phyloP scores from a whole-genome alignment of 1,140 invertebrate species.

The Aleiodes sp. region DNA sequence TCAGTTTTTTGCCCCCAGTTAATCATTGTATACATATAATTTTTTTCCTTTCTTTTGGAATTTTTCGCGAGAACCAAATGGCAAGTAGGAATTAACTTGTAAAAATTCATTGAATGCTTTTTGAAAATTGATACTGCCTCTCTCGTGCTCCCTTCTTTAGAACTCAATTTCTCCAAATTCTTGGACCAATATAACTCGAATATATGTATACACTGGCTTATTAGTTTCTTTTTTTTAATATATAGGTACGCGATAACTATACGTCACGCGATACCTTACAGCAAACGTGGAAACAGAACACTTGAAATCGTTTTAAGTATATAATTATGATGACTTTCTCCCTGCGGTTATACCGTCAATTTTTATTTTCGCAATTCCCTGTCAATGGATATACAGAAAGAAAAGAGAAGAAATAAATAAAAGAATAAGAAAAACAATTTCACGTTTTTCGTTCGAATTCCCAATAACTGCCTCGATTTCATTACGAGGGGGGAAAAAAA shows the following conservation, averaged over 20 bases:
- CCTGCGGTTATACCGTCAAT: slow-evolving; percentile 17
- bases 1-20: too few relatives aligned
- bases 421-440: not conserved
- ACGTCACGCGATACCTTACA: slow-evolving; percentile 15
- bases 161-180: not conserved
- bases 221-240: not conserved
- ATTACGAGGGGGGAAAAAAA: not conserved
- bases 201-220: not conserved
- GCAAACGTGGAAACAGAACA: slow-evolving; percentile 17
- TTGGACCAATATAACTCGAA: not conserved
- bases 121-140: too few relatives aligned
- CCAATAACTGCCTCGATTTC: not conserved
- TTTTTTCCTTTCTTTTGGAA: too few relatives aligned
- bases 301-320: slow-evolving; percentile 16
- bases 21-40: too few relatives aligned
- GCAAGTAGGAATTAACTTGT: too few relatives aligned
- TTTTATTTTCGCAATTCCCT: not conserved
- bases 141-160: slow-evolving; percentile 35
- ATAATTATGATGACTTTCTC: slow-evolving; percentile 14
- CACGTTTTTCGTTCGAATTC: not conserved
- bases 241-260: slow-evolving; percentile 13
- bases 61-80: too few relatives aligned
- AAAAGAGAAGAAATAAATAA: not conserved
- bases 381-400: not conserved
- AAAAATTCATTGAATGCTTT: too few relatives aligned